Conservation (phyloP, 2,113 vertebrate species). For the Pachyramphus minor region DNA sequence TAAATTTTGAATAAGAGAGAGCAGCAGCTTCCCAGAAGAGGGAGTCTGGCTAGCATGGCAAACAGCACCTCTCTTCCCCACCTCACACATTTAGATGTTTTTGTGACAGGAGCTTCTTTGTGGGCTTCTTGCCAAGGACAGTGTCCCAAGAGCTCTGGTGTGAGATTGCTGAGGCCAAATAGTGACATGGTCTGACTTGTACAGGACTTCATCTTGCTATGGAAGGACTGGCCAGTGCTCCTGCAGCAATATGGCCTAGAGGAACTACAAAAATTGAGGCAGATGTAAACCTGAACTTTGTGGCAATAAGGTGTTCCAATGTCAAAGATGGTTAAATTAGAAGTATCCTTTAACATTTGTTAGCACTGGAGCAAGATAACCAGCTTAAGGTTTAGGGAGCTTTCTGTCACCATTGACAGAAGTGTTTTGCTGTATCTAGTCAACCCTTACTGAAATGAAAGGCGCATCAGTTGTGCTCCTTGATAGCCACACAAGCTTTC, state of each 20-base stretch:
- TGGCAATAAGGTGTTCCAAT: background rate
- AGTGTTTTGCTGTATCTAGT: background rate
- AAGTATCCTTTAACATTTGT: background rate
- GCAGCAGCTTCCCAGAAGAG: background rate
- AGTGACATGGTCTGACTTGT: background rate
- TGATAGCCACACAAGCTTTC: background rate
- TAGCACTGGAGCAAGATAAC: background rate
- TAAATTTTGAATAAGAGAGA: background rate
- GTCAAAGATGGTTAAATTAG: background rate
- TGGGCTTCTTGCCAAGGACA: background rate
- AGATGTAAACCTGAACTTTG: rapidly evolving
- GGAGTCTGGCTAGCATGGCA: background rate
- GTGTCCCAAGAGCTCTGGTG: background rate
- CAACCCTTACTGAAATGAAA: background rate
- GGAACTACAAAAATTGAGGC: background rate
- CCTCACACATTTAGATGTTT: rapidly evolving
- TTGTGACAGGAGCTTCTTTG: rapidly evolving
- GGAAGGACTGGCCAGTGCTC: background rate
- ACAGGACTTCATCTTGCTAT: background rate
- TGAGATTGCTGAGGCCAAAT: background rate
- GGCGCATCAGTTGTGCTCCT: background rate
- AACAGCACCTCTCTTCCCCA: background rate
- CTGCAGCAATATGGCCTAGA: background rate
- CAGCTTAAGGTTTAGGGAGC: background rate
- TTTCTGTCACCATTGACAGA: background rate